Conservation (phyloP, 1,140 invertebrate species). For the Saccostrea cuccullata region DNA sequence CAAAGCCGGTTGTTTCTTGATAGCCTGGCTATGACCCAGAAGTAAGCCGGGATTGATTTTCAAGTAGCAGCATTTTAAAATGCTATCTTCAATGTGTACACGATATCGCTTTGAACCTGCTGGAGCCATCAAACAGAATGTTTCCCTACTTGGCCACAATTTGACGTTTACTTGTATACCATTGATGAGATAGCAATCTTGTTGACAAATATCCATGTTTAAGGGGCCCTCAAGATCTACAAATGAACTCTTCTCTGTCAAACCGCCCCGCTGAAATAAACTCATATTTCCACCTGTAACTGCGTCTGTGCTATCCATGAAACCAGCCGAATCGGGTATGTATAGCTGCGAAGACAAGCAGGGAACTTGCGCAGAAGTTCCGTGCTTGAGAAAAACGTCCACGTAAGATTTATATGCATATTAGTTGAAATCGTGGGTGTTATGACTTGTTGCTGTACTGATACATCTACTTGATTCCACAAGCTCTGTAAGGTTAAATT, state of each 20-base stretch:
- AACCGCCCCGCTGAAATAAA: too few species aligned
- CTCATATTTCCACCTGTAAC: background rate
- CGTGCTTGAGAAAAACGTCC: slow-evolving; percentile 14
- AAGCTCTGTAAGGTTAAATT: slow-evolving; percentile 45
- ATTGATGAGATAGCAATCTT: background rate
- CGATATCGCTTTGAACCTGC: background rate
- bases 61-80: slow-evolving; percentile 12
- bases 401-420: slow-evolving; percentile 32
- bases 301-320: background rate
- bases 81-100: slow-evolving; percentile 21
- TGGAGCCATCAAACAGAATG: slow-evolving; percentile 34
- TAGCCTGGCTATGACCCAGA: too few species aligned
- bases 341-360: background rate
- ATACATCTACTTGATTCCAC: slow-evolving; percentile 33
- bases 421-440: slow-evolving; percentile 37
- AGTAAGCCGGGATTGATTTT: too few species aligned
- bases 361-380: too few species aligned
- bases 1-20: too few species aligned
- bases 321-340: background rate
- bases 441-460: slow-evolving; percentile 33
- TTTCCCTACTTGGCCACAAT: slow-evolving; percentile 29
- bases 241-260: too few species aligned
- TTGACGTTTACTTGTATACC: slow-evolving; percentile 4
- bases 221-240: too few species aligned
- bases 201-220: too few species aligned